Evolutionary conservation across 1,140 invertebrate species (phyloP).

Genomic region (Papilio aristodemus): DNA sequence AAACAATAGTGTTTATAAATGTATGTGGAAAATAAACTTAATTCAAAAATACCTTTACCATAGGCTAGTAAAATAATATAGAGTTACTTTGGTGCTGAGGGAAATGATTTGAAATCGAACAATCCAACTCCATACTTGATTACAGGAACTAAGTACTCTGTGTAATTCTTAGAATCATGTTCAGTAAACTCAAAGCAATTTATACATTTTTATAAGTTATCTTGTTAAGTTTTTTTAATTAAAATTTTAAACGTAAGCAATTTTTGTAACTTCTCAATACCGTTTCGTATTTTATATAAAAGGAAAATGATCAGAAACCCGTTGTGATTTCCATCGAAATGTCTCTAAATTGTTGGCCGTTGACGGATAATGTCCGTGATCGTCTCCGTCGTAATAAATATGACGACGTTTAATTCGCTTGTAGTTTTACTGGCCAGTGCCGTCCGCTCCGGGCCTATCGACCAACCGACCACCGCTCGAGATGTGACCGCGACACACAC

Average conservation of each 20-base stretch:
- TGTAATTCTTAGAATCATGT: no score
- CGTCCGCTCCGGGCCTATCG: slow-evolving; percentile 22
- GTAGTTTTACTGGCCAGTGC: slow-evolving; percentile 42
- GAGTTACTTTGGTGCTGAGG: no score
- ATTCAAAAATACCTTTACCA: no score
- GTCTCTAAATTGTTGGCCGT: slow-evolving; percentile 47
- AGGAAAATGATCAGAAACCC: slow-evolving; percentile 16
- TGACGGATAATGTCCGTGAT: slow-evolving; percentile 47
- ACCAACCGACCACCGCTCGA: slow-evolving; percentile 27
- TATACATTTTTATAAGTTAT: not conserved
- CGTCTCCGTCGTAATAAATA: slow-evolving; percentile 46
- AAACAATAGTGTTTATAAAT: no score
- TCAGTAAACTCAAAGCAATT: not conserved
- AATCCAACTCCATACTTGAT: no score
- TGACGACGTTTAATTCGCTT: slow-evolving; percentile 46
- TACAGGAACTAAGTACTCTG: no score
- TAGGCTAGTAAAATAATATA: no score
- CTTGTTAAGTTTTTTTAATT: slow-evolving; percentile 2
- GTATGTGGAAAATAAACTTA: no score
- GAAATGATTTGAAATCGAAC: no score
- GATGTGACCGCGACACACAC: not conserved
- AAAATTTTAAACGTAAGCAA: slow-evolving; percentile 11
- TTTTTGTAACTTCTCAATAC: not conserved
- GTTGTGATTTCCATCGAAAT: slow-evolving; percentile 39
- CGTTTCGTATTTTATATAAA: slow-evolving; percentile 19